Conservation (phyloP, 2,797 vertebrate species). For the Poliocrania exsul region DNA sequence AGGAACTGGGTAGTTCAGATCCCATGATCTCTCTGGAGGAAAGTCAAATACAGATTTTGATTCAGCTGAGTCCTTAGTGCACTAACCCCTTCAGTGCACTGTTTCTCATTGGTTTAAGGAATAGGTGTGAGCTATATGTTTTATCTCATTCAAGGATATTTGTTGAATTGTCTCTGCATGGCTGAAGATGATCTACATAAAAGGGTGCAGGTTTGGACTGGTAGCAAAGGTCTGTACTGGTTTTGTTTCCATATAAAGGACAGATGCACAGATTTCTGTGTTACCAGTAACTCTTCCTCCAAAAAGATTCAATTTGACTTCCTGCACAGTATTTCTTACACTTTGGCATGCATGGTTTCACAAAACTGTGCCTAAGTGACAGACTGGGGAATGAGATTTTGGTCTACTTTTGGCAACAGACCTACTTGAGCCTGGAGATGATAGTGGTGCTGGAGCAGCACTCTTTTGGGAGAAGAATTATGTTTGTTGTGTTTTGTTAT, state of each 20-base stretch:
- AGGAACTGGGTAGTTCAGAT: not conserved
- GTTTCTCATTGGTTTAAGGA: not conserved
- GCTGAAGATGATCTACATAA: not conserved
- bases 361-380: not conserved
- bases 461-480: not conserved
- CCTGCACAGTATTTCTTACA: not conserved
- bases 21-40: not conserved
- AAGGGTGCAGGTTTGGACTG: not conserved
- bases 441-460: not conserved
- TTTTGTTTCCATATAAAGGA: not conserved
- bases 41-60: not conserved
- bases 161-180: not conserved
- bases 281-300: not conserved
- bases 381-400: not conserved
- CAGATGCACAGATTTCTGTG: not conserved
- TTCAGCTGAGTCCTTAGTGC: not conserved
- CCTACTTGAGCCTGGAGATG: not conserved
- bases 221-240: not conserved
- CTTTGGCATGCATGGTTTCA: not conserved
- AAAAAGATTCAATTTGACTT: not conserved
- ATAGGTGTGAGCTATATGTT: accelerated
- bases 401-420: not conserved
- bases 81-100: not conserved
- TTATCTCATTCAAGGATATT: not conserved
- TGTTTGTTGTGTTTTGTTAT: not conserved